Evolutionary conservation across 1,140 invertebrate species (phyloP).

Genomic region (Heliconius hewitsoni): DNA sequence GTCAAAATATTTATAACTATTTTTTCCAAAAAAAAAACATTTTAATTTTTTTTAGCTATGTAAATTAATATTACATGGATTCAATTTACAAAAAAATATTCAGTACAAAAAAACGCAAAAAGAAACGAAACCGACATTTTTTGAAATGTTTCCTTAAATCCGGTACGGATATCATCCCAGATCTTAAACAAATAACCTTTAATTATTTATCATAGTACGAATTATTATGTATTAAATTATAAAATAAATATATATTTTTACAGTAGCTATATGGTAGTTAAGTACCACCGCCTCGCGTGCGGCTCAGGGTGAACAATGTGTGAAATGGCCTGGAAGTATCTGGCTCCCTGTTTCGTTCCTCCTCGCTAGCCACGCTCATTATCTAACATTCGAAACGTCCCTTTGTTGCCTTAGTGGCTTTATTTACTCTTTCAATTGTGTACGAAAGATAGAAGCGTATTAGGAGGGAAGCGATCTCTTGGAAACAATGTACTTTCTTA

Average conservation of each 20-base stretch:
- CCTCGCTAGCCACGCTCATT: constrained; percentile 71
- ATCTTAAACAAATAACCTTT: too few species aligned
- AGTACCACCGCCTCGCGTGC: constrained; percentile 56
- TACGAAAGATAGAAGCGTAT: constrained; percentile 43
- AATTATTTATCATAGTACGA: not conserved
- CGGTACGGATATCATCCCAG: too few species aligned
- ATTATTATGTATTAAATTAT: not conserved
- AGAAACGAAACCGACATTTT: too few species aligned
- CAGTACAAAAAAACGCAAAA: too few species aligned
- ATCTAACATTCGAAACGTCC: constrained; percentile 67
- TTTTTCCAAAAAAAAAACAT: too few species aligned
- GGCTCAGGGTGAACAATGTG: constrained; percentile 69
- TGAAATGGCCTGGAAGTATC: constrained; percentile 76
- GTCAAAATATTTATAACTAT: too few species aligned
- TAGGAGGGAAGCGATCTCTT: constrained; percentile 20
- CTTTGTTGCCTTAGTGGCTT: constrained; percentile 73
- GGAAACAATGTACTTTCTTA: constrained; percentile 15
- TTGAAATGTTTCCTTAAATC: too few species aligned
- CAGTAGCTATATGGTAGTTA: constrained; percentile 30
- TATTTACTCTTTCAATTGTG: constrained; percentile 66
- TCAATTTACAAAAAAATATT: too few species aligned
- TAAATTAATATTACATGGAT: too few species aligned
- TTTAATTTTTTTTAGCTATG: too few species aligned
- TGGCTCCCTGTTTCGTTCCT: constrained; percentile 70
- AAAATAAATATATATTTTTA: constrained; percentile 4